Evolutionary conservation across 2,113 vertebrate species (phyloP).

Genomic region (Campylomormyrus tamandua): DNA sequence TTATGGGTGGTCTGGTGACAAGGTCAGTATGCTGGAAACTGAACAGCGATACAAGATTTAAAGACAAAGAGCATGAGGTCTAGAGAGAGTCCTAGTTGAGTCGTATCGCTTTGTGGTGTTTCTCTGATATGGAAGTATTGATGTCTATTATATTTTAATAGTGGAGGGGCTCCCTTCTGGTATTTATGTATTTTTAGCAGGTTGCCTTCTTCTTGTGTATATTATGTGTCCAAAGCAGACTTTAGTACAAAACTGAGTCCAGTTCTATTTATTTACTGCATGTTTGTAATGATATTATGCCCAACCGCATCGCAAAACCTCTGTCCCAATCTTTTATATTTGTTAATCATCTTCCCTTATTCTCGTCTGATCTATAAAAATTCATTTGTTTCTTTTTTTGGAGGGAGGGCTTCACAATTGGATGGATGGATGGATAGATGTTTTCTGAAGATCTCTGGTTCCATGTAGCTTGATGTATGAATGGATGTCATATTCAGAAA

Average conservation of each 20-base stretch:
- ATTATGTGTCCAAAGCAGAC: neutral
- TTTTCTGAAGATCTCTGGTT: neutral
- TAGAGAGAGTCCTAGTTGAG: neutral
- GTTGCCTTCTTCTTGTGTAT: neutral
- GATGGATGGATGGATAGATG: neutral
- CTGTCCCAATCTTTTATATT: neutral
- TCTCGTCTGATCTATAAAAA: neutral
- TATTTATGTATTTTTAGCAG: neutral
- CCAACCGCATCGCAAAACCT: neutral
- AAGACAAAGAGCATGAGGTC: neutral
- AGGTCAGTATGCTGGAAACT: neutral
- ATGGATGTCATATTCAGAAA: neutral
- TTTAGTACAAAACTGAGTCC: neutral
- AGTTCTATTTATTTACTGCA: neutral
- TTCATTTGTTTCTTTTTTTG: neutral
- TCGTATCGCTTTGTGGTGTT: neutral
- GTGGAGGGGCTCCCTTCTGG: neutral
- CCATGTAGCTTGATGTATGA: neutral
- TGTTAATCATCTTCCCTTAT: neutral
- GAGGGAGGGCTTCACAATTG: neutral
- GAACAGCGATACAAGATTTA: neutral
- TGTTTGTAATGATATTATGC: conserved; percentile 46
- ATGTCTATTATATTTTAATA: neutral
- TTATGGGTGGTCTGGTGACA: neutral
- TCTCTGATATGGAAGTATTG: neutral